Evolutionary conservation across 1,140 invertebrate genomes (phyloP), one percentile per base, ranked within the genome.

Genomic region (Drosophila kepulauana): DNA sequence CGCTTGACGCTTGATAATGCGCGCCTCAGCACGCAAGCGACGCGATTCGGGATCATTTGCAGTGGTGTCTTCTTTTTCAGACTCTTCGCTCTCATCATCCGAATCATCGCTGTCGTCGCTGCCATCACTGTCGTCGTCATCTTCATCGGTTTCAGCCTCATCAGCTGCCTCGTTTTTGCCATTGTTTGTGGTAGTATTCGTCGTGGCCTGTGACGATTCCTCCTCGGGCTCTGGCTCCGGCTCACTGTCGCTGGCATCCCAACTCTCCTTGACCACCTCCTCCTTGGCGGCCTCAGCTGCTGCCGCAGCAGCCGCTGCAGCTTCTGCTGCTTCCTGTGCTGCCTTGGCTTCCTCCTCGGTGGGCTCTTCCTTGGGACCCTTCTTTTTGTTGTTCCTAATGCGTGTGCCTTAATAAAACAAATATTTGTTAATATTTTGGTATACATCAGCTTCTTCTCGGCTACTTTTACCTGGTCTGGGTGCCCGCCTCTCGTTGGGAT

Each of bases 221-320:
- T 92, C 91, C 30, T 96, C 95, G 28, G 91, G 93, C 3, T 96
- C 95, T 11, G 94, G 94, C 30, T 96, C 95, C n/a, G 94, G 94
- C 30, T 95, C 95, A 49, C 94, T 95, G 57, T 95, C 95, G 49
- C 95, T 96, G n/a, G 95, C 95, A 94, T 97, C 97, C 97, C 96
- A 97, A 1, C 96, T 95, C 90, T 97, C 96, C 92, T 97, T 97
- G 3, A 97, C 95, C 30, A 94, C 95, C 52, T 95, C 95, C 56
- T 81, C 70, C n/a, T 81, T 74, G 78, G 94, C 81, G 91, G 94
- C 82, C 79, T 94, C 86, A 92, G 94, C 91, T 61, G 93, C 91
- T 51, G 93, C 71, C 93, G 92, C 72, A 4, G 71, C 75, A 5
- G 70, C 74, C 3, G 74, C 85, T 5, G 74, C 85, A 6, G 70